Percentiles rank a stretch among this genome's conserved stretches.
Evolutionary conservation across 2,888 invertebrate species (phyloP).

Genomic region (Drosophila conformis): DNA sequence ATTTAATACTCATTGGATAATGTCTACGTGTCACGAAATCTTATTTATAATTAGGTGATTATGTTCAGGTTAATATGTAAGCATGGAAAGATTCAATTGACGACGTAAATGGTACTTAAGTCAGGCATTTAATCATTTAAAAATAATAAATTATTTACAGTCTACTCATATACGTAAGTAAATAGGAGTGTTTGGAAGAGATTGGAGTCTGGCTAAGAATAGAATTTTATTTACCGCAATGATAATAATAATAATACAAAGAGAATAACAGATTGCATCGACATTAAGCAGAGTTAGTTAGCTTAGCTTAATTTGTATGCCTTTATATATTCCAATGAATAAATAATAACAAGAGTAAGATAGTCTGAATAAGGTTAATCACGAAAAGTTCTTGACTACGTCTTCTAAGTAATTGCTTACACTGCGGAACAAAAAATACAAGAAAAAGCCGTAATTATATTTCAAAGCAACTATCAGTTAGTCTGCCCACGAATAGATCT

Average conservation of each 20-base stretch:
- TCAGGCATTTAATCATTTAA: background rate
- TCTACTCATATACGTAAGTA: no score
- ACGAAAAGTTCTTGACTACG: background rate
- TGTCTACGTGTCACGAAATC: slow-evolving; percentile 1
- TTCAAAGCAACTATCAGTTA: slow-evolving; percentile 1
- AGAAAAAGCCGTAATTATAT: background rate
- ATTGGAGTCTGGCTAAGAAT: background rate
- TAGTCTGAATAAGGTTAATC: background rate
- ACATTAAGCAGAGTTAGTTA: background rate
- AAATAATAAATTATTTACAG: background rate
- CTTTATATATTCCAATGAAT: background rate
- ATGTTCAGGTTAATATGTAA: slow-evolving; percentile 13
- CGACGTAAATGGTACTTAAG: background rate
- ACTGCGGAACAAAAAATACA: background rate
- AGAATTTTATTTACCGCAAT: no score
- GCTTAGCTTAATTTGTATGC: background rate
- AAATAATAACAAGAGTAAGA: background rate
- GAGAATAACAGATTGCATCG: background rate
- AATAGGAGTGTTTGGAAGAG: background rate
- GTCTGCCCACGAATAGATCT: background rate
- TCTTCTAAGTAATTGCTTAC: background rate
- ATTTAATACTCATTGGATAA: slow-evolving; percentile 1
- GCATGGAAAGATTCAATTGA: background rate
- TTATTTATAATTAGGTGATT: slow-evolving; percentile 16
- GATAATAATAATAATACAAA: background rate